phyloP scores from a whole-genome alignment of 2,797 vertebrate species.

The Phrynocephalus forsythii region DNA sequence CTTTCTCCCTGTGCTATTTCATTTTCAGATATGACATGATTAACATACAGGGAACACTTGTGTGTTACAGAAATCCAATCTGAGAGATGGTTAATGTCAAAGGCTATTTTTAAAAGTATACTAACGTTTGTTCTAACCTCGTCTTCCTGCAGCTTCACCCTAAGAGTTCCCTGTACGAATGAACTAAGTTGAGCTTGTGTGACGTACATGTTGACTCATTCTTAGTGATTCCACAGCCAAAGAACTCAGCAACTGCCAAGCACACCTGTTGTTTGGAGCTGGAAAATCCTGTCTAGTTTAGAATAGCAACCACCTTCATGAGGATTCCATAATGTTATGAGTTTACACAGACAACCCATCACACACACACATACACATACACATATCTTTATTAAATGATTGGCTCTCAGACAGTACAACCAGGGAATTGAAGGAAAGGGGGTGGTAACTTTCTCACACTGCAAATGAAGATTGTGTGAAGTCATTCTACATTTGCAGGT shows the following conservation, averaged over 20 bases:
- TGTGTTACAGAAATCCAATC: background rate
- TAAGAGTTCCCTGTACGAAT: constrained; percentile 25
- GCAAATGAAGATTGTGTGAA: background rate
- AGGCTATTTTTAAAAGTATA: constrained; percentile 15
- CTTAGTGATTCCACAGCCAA: background rate
- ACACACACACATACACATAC: no score
- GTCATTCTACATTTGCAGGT: background rate
- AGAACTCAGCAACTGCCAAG: background rate
- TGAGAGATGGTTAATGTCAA: background rate
- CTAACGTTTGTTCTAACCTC: constrained; percentile 7
- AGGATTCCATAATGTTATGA: background rate
- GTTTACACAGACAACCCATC: background rate
- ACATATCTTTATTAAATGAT: background rate
- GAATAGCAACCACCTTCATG: background rate
- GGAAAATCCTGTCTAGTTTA: constrained; percentile 16
- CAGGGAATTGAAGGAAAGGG: background rate
- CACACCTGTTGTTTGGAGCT: constrained; percentile 8
- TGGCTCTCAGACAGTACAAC: background rate
- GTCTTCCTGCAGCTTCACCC: background rate
- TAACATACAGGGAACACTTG: background rate
- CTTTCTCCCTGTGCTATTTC: background rate
- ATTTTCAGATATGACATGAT: background rate
- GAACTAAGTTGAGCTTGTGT: constrained; percentile 28
- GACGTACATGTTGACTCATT: constrained; percentile 26
- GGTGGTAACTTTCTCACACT: background rate